Evolutionary conservation across 2,888 invertebrate genomes (phyloP).

Genomic region (Thymelicus sylvestris): DNA sequence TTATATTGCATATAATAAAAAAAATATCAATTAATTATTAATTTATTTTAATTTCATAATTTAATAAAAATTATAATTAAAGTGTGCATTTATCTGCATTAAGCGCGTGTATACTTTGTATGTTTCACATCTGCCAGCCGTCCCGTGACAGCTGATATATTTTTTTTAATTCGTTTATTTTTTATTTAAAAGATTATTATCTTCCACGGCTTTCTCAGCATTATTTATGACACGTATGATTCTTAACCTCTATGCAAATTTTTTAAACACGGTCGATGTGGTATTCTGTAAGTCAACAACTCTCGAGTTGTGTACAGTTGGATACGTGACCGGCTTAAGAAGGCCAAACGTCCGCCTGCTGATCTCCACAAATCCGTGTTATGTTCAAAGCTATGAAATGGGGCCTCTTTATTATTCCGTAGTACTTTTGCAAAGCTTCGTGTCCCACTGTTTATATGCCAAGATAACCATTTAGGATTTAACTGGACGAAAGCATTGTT

Average conservation of each 20-base stretch:
- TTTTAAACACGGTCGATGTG: conserved; percentile 20
- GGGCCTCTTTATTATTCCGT: conserved; percentile 48
- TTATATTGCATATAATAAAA: no score
- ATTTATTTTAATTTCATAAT: no score
- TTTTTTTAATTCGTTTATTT: no score
- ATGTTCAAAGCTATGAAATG: conserved; percentile 42
- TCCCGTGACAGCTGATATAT: no score
- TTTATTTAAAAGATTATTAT: not conserved
- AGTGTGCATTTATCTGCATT: no score
- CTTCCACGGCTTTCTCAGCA: conserved; percentile 20
- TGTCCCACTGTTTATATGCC: conserved; percentile 48
- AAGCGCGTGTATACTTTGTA: no score
- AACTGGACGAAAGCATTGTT: not conserved
- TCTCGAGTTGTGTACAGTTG: conserved; percentile 36
- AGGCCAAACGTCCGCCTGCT: conserved; percentile 34
- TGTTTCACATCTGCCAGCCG: no score
- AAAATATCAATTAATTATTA: no score
- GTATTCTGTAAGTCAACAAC: conserved; percentile 36
- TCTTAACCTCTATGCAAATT: conserved; percentile 30
- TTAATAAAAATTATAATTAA: no score
- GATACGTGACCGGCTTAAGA: conserved; percentile 40
- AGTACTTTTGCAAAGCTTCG: conserved; percentile 45
- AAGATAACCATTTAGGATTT: conserved; percentile 50
- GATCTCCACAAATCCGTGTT: conserved; percentile 47
- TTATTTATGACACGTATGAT: conserved; percentile 6